Evolutionary conservation across 2,113 vertebrate species (phyloP).

Genomic region (Podilymbus podiceps): DNA sequence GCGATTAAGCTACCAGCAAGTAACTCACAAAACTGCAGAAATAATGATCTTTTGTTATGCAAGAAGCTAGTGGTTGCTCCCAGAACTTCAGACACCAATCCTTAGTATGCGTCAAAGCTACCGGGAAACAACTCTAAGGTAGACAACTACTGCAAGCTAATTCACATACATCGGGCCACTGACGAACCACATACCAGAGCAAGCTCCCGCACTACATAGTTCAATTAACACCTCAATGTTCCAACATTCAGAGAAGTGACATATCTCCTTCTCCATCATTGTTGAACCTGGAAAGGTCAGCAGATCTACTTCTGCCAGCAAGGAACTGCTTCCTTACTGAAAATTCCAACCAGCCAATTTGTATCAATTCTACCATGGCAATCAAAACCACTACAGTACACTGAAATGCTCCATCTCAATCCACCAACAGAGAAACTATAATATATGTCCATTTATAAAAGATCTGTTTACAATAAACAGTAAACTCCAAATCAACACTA

Average conservation of each 20-base stretch:
- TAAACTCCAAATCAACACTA: not conserved
- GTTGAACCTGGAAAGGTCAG: not conserved
- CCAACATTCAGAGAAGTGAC: not conserved
- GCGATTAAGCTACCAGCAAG: not conserved
- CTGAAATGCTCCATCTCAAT: not conserved
- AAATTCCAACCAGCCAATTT: not conserved
- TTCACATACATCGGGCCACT: not conserved
- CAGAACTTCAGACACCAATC: not conserved
- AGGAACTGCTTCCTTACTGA: not conserved
- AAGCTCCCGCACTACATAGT: accelerated
- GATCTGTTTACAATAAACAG: not conserved
- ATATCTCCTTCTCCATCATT: not conserved
- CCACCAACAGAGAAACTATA: not conserved
- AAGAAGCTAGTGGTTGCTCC: not conserved
- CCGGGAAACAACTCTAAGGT: not conserved
- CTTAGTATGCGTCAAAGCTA: not conserved
- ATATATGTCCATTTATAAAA: not conserved
- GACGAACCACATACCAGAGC: not conserved
- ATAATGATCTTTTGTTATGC: not conserved
- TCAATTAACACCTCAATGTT: not conserved
- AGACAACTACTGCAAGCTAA: not conserved
- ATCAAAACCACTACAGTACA: not conserved
- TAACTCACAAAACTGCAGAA: not conserved
- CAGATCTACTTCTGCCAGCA: not conserved
- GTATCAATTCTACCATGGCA: not conserved